A percentile compares a stretch with the other conserved stretches of the same genome.
phyloP scores from a whole-genome alignment of 2,888 invertebrate genomes.

The Bugulina stolonifera region DNA sequence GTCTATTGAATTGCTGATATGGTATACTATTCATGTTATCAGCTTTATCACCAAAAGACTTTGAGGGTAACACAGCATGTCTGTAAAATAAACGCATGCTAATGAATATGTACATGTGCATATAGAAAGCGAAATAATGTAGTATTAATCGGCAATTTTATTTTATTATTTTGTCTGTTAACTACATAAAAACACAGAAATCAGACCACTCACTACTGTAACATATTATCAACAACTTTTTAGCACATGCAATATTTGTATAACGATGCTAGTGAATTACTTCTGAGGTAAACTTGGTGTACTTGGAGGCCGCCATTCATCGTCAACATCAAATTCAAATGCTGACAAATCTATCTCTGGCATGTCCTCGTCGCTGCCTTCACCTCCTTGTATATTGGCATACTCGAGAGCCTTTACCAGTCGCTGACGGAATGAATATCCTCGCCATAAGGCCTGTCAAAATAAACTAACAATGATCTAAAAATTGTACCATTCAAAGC shows the following conservation, averaged over 20 bases:
- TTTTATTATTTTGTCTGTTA: too few species aligned
- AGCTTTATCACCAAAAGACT: not conserved
- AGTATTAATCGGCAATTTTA: too few species aligned
- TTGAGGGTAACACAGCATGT: not conserved
- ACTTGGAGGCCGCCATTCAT: constrained; percentile 40
- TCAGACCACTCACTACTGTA: too few species aligned
- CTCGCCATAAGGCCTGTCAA: constrained; percentile 35
- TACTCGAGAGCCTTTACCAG: constrained; percentile 38
- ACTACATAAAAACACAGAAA: too few species aligned
- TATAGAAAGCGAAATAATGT: not conserved
- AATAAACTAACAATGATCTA: too few species aligned
- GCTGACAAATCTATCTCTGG: constrained; percentile 30
- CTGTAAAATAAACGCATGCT: not conserved
- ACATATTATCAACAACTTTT: too few species aligned
- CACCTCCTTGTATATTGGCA: constrained; percentile 33
- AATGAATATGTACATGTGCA: not conserved
- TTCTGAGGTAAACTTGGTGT: constrained; percentile 41
- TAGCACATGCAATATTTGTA: too few species aligned
- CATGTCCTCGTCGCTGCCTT: constrained; percentile 33
- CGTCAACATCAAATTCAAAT: constrained; percentile 35
- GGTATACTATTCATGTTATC: not conserved
- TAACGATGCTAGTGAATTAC: too few species aligned
- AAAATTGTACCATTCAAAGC: too few species aligned
- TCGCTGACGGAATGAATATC: constrained; percentile 30
- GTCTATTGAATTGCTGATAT: not conserved